Evolutionary conservation across 2,888 invertebrate species (phyloP), one percentile per base, ranked within the genome.

Genomic region (Heterodera filipjevi): DNA sequence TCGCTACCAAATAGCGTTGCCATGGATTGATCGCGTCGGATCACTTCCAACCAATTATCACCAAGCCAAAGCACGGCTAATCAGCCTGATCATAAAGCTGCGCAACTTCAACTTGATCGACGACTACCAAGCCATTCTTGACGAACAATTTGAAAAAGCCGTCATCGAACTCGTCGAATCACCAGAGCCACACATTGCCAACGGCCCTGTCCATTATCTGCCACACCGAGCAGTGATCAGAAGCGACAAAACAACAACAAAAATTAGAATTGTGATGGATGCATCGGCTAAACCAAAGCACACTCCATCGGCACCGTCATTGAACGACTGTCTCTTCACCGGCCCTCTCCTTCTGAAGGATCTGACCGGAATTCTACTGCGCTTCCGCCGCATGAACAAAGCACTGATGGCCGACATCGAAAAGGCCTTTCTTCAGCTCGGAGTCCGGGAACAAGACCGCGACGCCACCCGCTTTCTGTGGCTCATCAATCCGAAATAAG

Each of bases 341-440:
- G 71, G 71, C 1, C 71, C 71, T 14, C 44, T 39, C 3, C 39
- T 72, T 1, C 39, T 72, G 1, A 72, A 72, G 59, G 49, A 72
- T 27, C 39, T 72, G 6, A 59, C 59, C 22, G 72, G 72, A 2
- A 30, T 72, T 5, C 19, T 72, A 1, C 19, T 72, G 6, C 35
- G 77, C 22, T 68, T 82, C 30, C 72, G 86, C 6, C 59, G 66
- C 8, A 19, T 59, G 14, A 32, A 68, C 12, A 73, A 66, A 16
- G 46, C 81, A 0, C 16, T 85, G 8, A 39, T 81, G 2, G 71
- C 81, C 19, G 83, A 83, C 71, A 68, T 83, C 6, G 82, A 83
- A 73, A 84, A 84, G 59, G 83, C 83, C 1, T 84, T 84, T 66
- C 80, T 80, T 10, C 78, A 78, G n/a, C 35, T 84, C 0, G 78